Evolutionary conservation across 2,888 invertebrate genomes (phyloP), one percentile per base, ranked within the genome.

Genomic region (Incurvaria masculella): DNA sequence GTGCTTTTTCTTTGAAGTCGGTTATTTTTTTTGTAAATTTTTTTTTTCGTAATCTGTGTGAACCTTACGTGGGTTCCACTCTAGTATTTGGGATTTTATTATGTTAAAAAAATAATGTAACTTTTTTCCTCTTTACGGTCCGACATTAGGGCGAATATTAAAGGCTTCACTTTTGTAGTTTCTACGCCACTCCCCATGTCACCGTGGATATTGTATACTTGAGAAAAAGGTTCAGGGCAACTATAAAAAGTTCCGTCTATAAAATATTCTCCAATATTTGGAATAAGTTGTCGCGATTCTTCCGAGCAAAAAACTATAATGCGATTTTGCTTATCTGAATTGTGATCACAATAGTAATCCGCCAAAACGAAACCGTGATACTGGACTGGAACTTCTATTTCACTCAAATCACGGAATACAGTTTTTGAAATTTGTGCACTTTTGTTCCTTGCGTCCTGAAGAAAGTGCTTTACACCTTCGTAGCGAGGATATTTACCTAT

Each of bases 361-460:
- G 46, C 49, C 23, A 49, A 43, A 49, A 33, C 11, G 23, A 49
- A 49, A 46, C 46, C 49, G 38, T 49, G 20, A 43, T 40, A 46
- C 44, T 50, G 47, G 20, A 50, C 44, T 42, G 42, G 45, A 26
- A 49, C 45, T 45, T 49, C 49, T 33, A 45, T 42, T 26, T 47
- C 43, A 42, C 33, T 42, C 21, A 47, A 20, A 46, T 39, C 16
- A 20, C 17, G 16, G 41, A 40, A 46, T 10, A 46, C 46, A 18
- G 46, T 46, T 17, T 40, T 46, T 10, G 41, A 40, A 11, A 46
- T 21, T 40, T 39, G 39, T 40, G 46, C 46, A 39, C 6, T 14
- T 46, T 46, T 46, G 39, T 46, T 46, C 26, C 46, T 39, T 6
- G 46, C 40, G 40, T 46, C 46, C 8, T 46, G 41, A 10, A 46